phyloP scores from a whole-genome alignment of 2,888 invertebrate species.

The Rhorus exstirpatorius region DNA sequence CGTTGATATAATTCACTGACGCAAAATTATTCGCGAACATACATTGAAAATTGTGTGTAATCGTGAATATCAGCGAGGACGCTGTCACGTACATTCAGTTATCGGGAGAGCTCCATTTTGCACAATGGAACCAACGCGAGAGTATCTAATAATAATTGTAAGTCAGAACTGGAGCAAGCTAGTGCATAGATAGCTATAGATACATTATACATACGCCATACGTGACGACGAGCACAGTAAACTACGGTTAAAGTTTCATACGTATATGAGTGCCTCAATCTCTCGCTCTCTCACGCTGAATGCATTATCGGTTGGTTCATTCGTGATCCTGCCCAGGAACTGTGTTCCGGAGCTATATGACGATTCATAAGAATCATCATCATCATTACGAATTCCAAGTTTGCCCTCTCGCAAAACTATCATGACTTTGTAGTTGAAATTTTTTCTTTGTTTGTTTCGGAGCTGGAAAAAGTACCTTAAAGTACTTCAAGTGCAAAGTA shows the following conservation, averaged over 20 bases:
- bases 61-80: neutral
- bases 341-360: conserved; percentile 32
- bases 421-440: no score
- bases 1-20: neutral
- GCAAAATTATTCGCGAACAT: neutral
- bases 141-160: conserved; percentile 56
- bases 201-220: conserved; percentile 37
- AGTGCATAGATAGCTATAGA: neutral
- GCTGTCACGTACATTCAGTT: neutral
- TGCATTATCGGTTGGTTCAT: conserved; percentile 66
- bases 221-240: conserved; percentile 68
- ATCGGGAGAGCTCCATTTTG: conserved; percentile 7
- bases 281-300: conserved; percentile 22
- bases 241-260: conserved; percentile 75
- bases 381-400: no score
- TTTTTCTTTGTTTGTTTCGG: no score
- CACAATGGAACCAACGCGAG: conserved; percentile 13
- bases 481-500: no score
- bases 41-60: neutral
- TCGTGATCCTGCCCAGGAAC: conserved; percentile 61
- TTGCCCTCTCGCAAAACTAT: no score
- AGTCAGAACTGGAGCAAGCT: conserved; percentile 61
- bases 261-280: neutral
- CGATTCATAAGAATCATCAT: conserved; percentile 8
- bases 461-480: no score